Evolutionary conservation across 2,113 vertebrate genomes (phyloP).

Genomic region (Mormyrus iriodes): DNA sequence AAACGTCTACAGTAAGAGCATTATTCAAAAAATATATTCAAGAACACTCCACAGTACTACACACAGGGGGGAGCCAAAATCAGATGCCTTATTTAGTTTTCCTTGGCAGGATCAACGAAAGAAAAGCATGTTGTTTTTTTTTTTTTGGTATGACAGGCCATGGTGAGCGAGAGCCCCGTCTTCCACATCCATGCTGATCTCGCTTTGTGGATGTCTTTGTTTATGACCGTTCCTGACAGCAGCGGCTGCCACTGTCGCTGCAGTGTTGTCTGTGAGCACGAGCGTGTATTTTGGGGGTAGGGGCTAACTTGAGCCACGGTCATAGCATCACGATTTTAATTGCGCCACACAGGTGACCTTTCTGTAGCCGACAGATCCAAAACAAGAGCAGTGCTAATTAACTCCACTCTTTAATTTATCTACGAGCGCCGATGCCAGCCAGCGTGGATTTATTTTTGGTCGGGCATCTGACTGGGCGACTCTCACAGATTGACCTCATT

Average conservation of each 20-base stretch:
- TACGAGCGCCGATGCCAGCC: neutral
- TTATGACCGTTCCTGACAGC: neutral
- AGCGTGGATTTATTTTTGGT: neutral
- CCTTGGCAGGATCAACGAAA: neutral
- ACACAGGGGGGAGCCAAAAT: neutral
- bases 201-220: neutral
- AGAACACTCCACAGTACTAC: neutral
- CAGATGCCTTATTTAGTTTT: neutral
- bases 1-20: neutral
- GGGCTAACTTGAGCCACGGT: neutral
- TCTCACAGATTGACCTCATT: slow-evolving; percentile 5
- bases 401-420: slow-evolving; percentile 10
- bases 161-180: neutral
- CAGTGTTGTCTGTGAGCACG: neutral
- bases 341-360: slow-evolving; percentile 1
- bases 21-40: neutral
- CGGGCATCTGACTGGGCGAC: neutral
- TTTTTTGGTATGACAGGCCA: neutral
- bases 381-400: slow-evolving; percentile 11
- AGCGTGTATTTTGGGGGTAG: neutral
- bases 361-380: neutral
- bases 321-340: neutral
- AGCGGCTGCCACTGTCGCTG: neutral
- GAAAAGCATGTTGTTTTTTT: neutral
- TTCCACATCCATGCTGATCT: neutral